Base-by-base conservation (phyloP, 1,140 invertebrate genomes). In the Pentalonia nigronervosa region DNA sequence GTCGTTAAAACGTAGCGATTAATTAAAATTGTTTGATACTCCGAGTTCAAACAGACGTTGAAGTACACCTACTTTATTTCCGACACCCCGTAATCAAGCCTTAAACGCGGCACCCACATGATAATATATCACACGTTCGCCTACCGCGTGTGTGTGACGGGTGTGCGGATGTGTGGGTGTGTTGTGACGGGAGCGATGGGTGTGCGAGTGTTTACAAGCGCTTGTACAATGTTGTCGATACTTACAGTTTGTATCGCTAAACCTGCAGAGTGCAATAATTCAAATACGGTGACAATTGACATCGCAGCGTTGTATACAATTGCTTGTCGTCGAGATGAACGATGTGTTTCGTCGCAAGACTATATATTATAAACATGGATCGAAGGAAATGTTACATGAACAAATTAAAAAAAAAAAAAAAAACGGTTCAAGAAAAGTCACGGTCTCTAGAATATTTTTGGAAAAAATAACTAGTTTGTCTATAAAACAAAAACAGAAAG, bases 11-110 rank as follows among this genome's bases (percentile, higher is more conserved):
- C 8, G 34, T 41, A 30, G 17, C 30, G 86, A 87, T 30, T 47
- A 47, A 87, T 87, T 48, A 84, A 84, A 84, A 84, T 41, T 41
- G 83, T 84, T 76, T 34, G 60, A n/a, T 76, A 76, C 60, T 21
- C 25, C 83, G 41, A 84, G 41, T 84, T 41, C 21, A 84, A 84
- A 45, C 83, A 36, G 14, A 76, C 41, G 41, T 41, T 21, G 41
- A 25, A 45, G 30, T 84, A 41, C 45, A 41, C 41, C 41, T 20
- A 36, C 45, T 45, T 84, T 23, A 9, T 25, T 84, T 45, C 3
- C 36, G 2, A 45, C 36, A 9, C 23, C 21, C 3, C 36, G 23
- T 84, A 2, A 76, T 76, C 17, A n/a, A 76, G n/a, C n/a, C 60
- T 76, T 76, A 76, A n/a, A 76, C 14, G 6, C 4, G 6, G 4